Conservation (phyloP, 2,113 vertebrate genomes). For the Dasyurus viverrinus region DNA sequence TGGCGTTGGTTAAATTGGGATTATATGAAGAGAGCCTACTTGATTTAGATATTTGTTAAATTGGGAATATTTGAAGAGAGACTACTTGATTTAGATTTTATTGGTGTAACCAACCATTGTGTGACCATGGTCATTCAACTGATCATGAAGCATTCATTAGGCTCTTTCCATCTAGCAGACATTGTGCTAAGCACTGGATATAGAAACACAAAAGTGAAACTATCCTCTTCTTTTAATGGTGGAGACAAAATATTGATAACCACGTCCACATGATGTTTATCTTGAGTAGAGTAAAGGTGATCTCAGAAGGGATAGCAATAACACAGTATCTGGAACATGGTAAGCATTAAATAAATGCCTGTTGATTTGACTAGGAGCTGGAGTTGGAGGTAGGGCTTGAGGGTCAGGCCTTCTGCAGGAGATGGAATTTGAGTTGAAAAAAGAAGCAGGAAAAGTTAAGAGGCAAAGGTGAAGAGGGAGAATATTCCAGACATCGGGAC, state of each 20-base stretch:
- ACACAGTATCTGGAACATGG: accelerated
- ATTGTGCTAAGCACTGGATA: neutral
- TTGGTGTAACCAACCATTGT: neutral
- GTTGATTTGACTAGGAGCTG: neutral
- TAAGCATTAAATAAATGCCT: neutral
- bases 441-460: neutral
- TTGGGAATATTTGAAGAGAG: neutral
- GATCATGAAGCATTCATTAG: neutral
- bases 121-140: neutral
- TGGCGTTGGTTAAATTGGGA: neutral
- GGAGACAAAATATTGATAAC: neutral
- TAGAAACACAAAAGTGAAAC: neutral
- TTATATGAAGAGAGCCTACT: neutral
- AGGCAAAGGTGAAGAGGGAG: neutral
- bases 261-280: neutral
- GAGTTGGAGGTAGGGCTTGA: neutral
- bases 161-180: neutral
- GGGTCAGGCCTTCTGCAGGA: neutral
- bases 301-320: neutral
- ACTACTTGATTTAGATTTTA: neutral
- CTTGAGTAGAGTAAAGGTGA: neutral
- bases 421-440: neutral
- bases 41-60: neutral
- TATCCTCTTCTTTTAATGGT: neutral
- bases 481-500: neutral